Base-by-base conservation (phyloP, 1,140 invertebrate genomes). In the Oppia nitens region DNA sequence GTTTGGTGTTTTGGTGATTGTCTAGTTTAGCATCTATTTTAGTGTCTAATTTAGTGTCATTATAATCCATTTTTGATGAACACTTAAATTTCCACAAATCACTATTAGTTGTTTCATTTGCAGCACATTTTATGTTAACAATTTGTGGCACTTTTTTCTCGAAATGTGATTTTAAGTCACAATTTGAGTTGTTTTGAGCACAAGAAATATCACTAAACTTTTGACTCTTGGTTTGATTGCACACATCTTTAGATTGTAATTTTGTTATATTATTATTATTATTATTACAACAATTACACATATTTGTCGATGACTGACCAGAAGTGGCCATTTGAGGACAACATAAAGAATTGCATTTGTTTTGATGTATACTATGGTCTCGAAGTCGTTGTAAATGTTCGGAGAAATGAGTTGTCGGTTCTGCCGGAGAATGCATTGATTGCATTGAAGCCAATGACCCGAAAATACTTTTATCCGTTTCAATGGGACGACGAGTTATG, bases 311-410 rank as follows among this genome's bases (percentile, higher is more conserved):
- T 12, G 23, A 21, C 50, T 52, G 14, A 12, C 24, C 53, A 27
- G 3, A 11, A 4, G 3, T 20, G 9, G 21, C 12, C 53, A 20
- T 9, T 26, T 12, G 53, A 12, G 20, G 11, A 54, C 53, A 54
- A 28, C 53, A 54, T 14, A 25, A 25, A 20, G 12, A 4, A 12
- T 12, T 4, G n/a, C 20, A 20, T 20, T 20, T 21, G 24, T 23
- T 20, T 57, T 17, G 20, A 3, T 58, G 62, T 3, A 62, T 21
- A 23, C 58, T 59, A 23, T 62, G 57, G 17, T 61, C 59, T 57
- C 74, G 71, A 3, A 76, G 67, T 64, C 78, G 79, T 47, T 72
- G 69, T 28, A 67, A 60, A n/a, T 59, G 63, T 12, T 57, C 61
- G 24, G 57, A 64, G 50, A 53, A 56, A 52, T 1, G 60, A 59